Percentiles rank a stretch among this genome's conserved stretches.
phyloP scores from a whole-genome alignment of 2,888 invertebrate genomes.

The Eubasilissa splendida region DNA sequence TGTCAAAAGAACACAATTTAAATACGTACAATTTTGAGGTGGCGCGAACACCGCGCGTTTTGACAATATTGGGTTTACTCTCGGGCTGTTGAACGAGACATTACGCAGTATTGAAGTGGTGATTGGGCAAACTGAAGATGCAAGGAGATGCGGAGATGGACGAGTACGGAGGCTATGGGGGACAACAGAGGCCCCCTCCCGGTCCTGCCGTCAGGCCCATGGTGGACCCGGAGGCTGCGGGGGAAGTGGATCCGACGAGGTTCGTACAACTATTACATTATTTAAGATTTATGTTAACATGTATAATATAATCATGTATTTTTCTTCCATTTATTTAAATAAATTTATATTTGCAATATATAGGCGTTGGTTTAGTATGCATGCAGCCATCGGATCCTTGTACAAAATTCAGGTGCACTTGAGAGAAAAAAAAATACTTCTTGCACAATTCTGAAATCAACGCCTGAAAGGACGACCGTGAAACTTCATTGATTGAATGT shows the following conservation, averaged over 20 bases:
- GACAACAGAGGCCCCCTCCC: slow-evolving; percentile 60
- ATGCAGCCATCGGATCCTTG: no score
- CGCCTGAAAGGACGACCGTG: no score
- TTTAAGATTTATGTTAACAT: no score
- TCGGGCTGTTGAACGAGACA: not conserved
- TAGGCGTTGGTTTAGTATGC: no score
- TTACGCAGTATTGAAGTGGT: not conserved
- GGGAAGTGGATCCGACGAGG: slow-evolving; percentile 88
- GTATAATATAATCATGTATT: no score
- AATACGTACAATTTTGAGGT: not conserved
- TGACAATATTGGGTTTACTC: no score
- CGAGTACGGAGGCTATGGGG: slow-evolving; percentile 55
- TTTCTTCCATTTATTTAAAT: no score
- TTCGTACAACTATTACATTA: slow-evolving; percentile 60
- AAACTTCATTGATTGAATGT: no score
- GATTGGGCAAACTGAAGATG: slow-evolving; percentile 3
- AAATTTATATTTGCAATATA: no score
- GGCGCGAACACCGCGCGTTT: not conserved
- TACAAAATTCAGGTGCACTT: no score
- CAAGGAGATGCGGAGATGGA: slow-evolving; percentile 48
- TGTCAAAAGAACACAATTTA: not conserved
- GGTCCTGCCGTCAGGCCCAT: slow-evolving; percentile 74
- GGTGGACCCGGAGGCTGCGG: slow-evolving; percentile 87
- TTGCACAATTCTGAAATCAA: no score
- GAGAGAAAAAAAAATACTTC: no score